phyloP scores from a whole-genome alignment of 2,888 invertebrate genomes.

The Drosophila monieri region DNA sequence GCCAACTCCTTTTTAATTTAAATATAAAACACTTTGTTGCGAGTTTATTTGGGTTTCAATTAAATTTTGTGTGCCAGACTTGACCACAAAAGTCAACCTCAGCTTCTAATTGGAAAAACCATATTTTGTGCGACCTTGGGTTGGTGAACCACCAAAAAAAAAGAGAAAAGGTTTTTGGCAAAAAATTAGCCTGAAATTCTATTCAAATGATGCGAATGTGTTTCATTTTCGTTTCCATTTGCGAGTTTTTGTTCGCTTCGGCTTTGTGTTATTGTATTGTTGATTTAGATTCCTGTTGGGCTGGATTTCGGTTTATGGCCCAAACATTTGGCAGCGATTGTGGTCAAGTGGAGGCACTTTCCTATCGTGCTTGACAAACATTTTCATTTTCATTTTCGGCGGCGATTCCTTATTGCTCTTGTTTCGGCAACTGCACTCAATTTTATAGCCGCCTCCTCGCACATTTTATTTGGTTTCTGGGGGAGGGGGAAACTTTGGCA shows the following conservation, averaged over 20 bases:
- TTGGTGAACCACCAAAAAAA: neutral
- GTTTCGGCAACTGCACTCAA: constrained; percentile 68
- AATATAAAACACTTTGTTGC: neutral
- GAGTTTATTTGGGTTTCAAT: constrained; percentile 8
- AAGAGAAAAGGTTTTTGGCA: neutral
- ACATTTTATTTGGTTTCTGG: constrained; percentile 54
- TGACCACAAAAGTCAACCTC: constrained; percentile 19
- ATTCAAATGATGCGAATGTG: constrained; percentile 69
- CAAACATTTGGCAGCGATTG: constrained; percentile 59
- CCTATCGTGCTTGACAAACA: constrained; percentile 57
- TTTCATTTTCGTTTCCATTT: constrained; percentile 61
- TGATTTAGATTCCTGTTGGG: constrained; percentile 40
- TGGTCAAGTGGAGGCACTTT: constrained; percentile 24
- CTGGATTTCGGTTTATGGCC: constrained; percentile 35
- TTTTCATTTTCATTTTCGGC: constrained; percentile 50
- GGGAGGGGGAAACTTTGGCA: constrained; percentile 15
- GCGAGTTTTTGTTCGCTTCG: constrained; percentile 52
- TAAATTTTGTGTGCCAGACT: neutral
- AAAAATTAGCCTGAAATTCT: neutral
- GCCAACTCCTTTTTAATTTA: neutral
- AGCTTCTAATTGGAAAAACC: constrained; percentile 35
- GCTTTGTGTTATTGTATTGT: constrained; percentile 42
- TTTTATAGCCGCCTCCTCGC: constrained; percentile 64
- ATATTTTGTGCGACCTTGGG: constrained; percentile 19
- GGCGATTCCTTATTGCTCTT: constrained; percentile 40